These are phyloP conservation scores for Oncorhynchus masou DNA, from an alignment of 2,113 vertebrate species.

Conservation along the genomic window DNA sequence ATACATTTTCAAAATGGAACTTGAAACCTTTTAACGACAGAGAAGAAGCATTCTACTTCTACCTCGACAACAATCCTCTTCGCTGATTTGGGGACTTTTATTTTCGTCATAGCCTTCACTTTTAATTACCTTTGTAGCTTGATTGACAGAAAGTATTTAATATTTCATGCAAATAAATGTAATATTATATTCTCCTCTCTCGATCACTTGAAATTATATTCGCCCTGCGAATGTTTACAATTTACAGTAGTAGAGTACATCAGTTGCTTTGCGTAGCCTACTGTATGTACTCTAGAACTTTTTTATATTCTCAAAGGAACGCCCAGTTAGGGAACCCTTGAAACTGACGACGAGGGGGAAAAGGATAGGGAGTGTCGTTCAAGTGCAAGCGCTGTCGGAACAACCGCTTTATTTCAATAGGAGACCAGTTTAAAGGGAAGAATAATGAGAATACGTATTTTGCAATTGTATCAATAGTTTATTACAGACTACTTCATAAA, in stretches of 20 bases:
- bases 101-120: too few species aligned
- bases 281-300: not conserved
- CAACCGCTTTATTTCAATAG: not conserved
- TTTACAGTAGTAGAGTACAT: not conserved
- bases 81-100: too few species aligned
- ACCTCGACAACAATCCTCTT: too few species aligned
- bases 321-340: constrained; percentile 68
- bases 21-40: not conserved
- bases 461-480: constrained; percentile 62
- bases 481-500: constrained; percentile 70
- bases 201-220: not conserved
- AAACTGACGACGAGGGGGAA: constrained; percentile 46
- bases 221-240: not conserved
- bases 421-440: not conserved
- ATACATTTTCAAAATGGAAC: constrained; percentile 2
- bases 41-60: too few species aligned
- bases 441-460: not conserved
- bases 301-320: constrained; percentile 44
- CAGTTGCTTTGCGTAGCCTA: too few species aligned
- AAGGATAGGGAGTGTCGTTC: constrained; percentile 50
- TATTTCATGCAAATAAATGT: not conserved
- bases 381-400: constrained; percentile 13
- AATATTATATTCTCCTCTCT: not conserved
- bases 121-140: too few species aligned
- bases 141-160: not conserved